phyloP scores from a whole-genome alignment of 1,140 invertebrate species.

The Amyelois transitella region DNA sequence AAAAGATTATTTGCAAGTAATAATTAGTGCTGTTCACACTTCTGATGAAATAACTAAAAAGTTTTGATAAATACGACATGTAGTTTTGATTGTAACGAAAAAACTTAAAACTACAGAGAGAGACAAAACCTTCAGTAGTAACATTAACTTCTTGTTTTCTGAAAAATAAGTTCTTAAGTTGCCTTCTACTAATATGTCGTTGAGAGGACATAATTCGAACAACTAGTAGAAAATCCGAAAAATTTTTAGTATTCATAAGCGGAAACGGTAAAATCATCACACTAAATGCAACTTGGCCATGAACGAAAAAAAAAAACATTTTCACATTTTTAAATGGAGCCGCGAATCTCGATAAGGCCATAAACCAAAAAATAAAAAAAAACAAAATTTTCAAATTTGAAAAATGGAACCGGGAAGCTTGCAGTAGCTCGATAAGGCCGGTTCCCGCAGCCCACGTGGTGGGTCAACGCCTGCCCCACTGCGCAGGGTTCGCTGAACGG shows the following conservation, averaged over 20 bases:
- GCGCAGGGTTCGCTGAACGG: constrained; percentile 51
- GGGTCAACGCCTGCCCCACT: constrained; percentile 67
- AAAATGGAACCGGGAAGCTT: constrained; percentile 48
- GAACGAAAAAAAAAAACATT: not conserved
- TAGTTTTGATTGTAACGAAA: too few species aligned
- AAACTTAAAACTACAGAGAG: too few species aligned
- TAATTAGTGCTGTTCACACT: too few species aligned
- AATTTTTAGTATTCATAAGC: not conserved
- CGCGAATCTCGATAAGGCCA: constrained; percentile 45
- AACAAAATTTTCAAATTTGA: constrained; percentile 19
- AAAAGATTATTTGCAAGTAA: not conserved
- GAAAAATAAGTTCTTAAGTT: too few species aligned
- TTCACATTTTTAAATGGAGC: constrained; percentile 36
- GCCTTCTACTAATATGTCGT: too few species aligned
- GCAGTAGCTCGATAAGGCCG: constrained; percentile 34
- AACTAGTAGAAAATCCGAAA: too few species aligned
- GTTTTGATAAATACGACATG: too few species aligned
- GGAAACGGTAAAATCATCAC: not conserved
- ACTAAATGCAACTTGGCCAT: not conserved
- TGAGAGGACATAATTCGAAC: too few species aligned
- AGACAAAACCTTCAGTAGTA: too few species aligned
- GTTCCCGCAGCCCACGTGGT: constrained; percentile 57
- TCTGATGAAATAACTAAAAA: too few species aligned
- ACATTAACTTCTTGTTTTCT: too few species aligned
- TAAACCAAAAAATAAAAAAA: not conserved